Evolutionary conservation across 2,888 invertebrate species (phyloP), one percentile per base, ranked within the genome.

Genomic region (Hedya salicella): DNA sequence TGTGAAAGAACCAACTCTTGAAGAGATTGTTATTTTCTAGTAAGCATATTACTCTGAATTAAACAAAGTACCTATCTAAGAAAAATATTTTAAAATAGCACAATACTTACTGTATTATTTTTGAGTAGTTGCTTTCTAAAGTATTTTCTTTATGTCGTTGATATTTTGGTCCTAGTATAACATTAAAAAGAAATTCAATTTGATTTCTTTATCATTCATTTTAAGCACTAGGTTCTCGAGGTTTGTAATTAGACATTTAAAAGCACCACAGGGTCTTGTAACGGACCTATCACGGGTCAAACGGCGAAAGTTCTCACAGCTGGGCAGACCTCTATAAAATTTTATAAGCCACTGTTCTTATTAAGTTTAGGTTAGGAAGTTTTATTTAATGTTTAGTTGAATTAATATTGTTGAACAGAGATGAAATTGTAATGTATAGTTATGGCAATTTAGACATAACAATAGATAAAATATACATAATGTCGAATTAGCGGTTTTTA

Each of bases 291-390:
- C 11, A n/a, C 9, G 42, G 61, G 42, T 44, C 52, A 32, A 60
- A 61, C 61, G 19, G 42, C 4, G 14, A 61, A 44, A 52, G 42
- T 61, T 52, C 16, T 3, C 21, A 36, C 48, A 48, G 42, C 16
- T 50, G 40, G 11, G 11, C 42, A 14, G 17, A 61, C 61, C 61
- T 32, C 32, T 50, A 61, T 61, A 61, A 52, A 52, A 52, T 32
- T 32, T 52, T 44, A 61, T 17, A 52, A 42, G 42, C 13, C 54
- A 46, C 42, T 6, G 9, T 11, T 61, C 50, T 50, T 52, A 44
- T 30, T 52, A 50, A 50, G 17, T 44, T n/a, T 11, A 16, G 16
- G 50, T 42, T 40, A 50, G 21, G 25, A n/a, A 13, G 40, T 61
- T 30, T 42, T 30, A 40, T 39, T 36, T 19, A 39, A 49, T 49